Percentiles rank a stretch among this genome's conserved stretches.
Conservation (phyloP, 2,797 vertebrate genomes). For the Tokudaia tokunoshimensis region DNA sequence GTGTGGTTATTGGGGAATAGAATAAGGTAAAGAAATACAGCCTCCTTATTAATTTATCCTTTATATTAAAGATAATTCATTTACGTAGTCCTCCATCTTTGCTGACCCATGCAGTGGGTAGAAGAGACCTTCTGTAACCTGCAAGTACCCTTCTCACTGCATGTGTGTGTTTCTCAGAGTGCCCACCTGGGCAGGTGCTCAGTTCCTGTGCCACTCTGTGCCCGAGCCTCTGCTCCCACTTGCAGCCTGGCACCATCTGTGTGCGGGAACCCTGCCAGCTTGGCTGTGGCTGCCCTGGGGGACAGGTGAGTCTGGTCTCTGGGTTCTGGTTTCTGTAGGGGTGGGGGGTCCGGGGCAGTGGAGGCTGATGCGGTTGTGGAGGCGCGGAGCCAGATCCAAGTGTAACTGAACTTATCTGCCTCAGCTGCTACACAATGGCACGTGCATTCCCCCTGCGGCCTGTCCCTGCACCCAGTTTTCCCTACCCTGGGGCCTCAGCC, state of each 20-base stretch:
- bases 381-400: accelerated
- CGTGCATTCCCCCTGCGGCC: slow-evolving; percentile 86
- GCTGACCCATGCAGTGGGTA: slow-evolving; percentile 80
- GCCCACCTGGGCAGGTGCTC: slow-evolving; percentile 89
- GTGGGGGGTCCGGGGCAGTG: accelerated
- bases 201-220: slow-evolving; percentile 90
- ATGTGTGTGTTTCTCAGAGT: slow-evolving; percentile 90
- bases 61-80: neutral
- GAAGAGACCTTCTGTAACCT: slow-evolving; percentile 86
- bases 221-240: slow-evolving; percentile 91
- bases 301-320: slow-evolving; percentile 86
- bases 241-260: slow-evolving; percentile 90
- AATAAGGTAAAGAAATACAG: neutral
- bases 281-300: slow-evolving; percentile 91
- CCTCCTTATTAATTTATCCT: neutral
- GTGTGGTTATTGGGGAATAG: neutral
- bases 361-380: too few species aligned
- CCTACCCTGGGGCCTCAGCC: slow-evolving; percentile 83
- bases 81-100: neutral
- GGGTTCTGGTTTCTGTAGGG: too few species aligned
- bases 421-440: slow-evolving; percentile 89
- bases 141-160: slow-evolving; percentile 82
- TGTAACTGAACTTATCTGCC: neutral
- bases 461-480: slow-evolving; percentile 90
- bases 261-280: slow-evolving; percentile 88